Evolutionary conservation across 2,888 invertebrate genomes (phyloP).

Genomic region (Lithophane leautieri): DNA sequence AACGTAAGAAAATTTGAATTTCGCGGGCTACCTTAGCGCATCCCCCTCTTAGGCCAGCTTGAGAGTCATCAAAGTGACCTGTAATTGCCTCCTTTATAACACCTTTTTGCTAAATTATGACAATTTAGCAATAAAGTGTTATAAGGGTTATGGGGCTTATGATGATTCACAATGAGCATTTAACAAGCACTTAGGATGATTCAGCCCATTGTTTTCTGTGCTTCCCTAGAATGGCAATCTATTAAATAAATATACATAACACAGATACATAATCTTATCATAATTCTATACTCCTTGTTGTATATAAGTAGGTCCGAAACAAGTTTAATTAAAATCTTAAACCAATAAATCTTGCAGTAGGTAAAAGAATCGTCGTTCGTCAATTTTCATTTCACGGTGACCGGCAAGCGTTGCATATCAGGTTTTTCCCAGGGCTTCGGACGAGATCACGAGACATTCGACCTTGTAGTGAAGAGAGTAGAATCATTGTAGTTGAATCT

Average conservation of each 20-base stretch:
- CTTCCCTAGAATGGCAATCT: neutral
- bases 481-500: neutral
- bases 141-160: no score
- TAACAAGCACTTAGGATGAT: neutral
- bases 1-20: no score
- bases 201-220: neutral
- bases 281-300: no score
- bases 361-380: neutral
- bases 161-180: neutral
- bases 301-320: neutral
- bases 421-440: neutral
- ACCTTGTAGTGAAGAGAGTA: neutral
- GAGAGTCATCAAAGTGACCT: neutral
- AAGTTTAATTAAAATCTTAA: neutral
- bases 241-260: neutral
- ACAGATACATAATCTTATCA: no score
- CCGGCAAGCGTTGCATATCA: neutral
- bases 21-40: no score
- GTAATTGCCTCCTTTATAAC: neutral
- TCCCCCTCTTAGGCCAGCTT: no score
- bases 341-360: no score
- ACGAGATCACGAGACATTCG: constrained; percentile 19
- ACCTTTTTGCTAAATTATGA: neutral
- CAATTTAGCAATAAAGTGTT: no score
- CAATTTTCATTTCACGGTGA: neutral